Base-by-base conservation (phyloP, 2,113 vertebrate species). In the Atrichornis clamosus region DNA sequence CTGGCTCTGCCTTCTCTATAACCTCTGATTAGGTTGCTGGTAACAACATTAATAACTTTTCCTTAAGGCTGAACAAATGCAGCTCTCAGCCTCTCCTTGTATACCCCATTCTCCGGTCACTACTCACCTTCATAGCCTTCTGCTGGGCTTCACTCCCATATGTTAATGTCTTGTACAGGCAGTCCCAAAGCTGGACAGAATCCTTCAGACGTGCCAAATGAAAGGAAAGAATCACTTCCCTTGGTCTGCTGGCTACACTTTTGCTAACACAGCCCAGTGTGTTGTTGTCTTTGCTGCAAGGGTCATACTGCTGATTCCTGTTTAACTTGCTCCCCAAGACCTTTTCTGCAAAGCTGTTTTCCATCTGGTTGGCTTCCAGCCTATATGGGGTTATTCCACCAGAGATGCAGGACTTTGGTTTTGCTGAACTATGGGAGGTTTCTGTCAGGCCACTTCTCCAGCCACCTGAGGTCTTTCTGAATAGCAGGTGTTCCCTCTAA, bases 261-360 rank as follows among this genome's bases (percentile, higher is more conserved):
- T 42, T 15, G 17, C n/a, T 69, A 49, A 20, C 15, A 35, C 35
- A 84, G 32, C 27, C 16, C 72, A 41, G 21, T n/a, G 11, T 85
- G 70, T 37, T 39, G 12, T 56, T 82, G 49, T 33, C 50, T 79
- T 58, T 86, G 22, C 72, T 67, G 18, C 62, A 65, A 70, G 65
- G 28, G 60, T 28, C 21, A 8, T 1, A 4, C 70, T 62, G 28
- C 62, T 79, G 32, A 30, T 28, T 75, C 32, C 56, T 52, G 19
- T 55, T 89, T 15, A 23, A 10, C 58, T 76, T 59, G 10, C 7
- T 23, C 41, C 32, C 23, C 33, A 41, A 46, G 18, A 64, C 37
- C 27, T 90, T 52, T 69, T 19, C 55, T 84, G 69, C 41, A 95
- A 84, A 77, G 68, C 63, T 69, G 10, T 84, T 77, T 63, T 84